Base-by-base conservation (phyloP, 1,140 invertebrate genomes). In the Linepithema humile region DNA sequence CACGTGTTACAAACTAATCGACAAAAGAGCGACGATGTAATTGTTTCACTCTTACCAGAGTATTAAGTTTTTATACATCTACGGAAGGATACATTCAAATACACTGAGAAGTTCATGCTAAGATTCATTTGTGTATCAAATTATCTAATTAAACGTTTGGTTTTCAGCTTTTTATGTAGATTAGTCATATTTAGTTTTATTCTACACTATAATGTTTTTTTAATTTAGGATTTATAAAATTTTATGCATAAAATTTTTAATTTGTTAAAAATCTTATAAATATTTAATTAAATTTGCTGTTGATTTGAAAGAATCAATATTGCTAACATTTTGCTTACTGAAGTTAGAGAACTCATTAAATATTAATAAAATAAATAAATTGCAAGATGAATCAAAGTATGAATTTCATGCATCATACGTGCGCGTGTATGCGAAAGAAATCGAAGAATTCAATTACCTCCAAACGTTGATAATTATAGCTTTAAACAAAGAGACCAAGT, bases 401-500 rank as follows among this genome's bases (percentile, higher is more conserved):
- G 32, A 2, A 23, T 45, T 78, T 74, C 17, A 10, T 38, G 23
- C 15, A 38, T 59, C 2, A n/a, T 45, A 12, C 9, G 35, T n/a
- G 32, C 64, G 32, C 53, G 50, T 43, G 65, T 17, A n/a, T 65
- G 26, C 29, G 53, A 67, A 20, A 32, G 15, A 7, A 55, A 73
- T 32, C 17, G 17, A 78, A 50, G 15, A 23, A 77, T 78, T 86
- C 62, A 83, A 87, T 87, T 86, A 86, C 72, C 80, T 84, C 85
- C 53, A 62, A 67, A 72, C 48, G 43, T 82, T 82, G 69, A 85
- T 73, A 87, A 86, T 84, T 78, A 83, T 90, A 90, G 88, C 88
- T 86, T 90, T 90, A 90, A 89, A 84, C 40, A 20, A 86, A 82
- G 82, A 90, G 89, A 90, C 89, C 88, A 90, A 90, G 62, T 83